A percentile compares a stretch with the other conserved stretches of the same genome.
These are phyloP conservation scores for Neopelma chrysocephalum DNA, from an alignment of 2,797 vertebrate genomes.

Conservation along the genomic window DNA sequence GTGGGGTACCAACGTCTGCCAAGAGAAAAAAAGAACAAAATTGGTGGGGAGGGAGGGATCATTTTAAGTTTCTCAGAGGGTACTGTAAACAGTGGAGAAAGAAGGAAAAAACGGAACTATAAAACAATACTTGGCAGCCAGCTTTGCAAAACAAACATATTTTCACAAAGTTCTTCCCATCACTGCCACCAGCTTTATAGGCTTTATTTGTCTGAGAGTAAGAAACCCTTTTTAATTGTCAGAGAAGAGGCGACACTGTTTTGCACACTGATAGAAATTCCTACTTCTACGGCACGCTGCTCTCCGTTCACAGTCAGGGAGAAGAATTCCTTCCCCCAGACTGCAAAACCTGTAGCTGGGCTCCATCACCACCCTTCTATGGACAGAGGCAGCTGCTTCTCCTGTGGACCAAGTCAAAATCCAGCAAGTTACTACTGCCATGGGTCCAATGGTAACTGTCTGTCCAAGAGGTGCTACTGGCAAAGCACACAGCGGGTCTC, in stretches of 20 bases:
- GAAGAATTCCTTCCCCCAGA: background rate
- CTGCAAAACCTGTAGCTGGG: background rate
- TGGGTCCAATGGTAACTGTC: background rate
- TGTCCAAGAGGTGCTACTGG: background rate
- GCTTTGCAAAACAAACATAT: constrained; percentile 62
- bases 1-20: constrained; percentile 17
- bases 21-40: constrained; percentile 50
- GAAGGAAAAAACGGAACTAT: constrained; percentile 50
- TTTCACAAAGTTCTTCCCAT: constrained; percentile 62
- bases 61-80: constrained; percentile 57
- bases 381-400: background rate
- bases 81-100: constrained; percentile 58
- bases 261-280: background rate
- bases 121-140: constrained; percentile 69
- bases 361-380: background rate
- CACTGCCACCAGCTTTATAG: constrained; percentile 47
- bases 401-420: background rate
- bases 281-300: rapidly evolving
- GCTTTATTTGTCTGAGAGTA: constrained; percentile 41
- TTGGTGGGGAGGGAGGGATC: constrained; percentile 37
- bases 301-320: background rate
- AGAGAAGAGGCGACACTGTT: background rate
- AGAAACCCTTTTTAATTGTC: constrained; percentile 9
- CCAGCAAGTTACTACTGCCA: background rate
- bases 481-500: background rate